Evolutionary conservation across 2,113 vertebrate species (phyloP).

Genomic region (Xiphorhynchus elegans): DNA sequence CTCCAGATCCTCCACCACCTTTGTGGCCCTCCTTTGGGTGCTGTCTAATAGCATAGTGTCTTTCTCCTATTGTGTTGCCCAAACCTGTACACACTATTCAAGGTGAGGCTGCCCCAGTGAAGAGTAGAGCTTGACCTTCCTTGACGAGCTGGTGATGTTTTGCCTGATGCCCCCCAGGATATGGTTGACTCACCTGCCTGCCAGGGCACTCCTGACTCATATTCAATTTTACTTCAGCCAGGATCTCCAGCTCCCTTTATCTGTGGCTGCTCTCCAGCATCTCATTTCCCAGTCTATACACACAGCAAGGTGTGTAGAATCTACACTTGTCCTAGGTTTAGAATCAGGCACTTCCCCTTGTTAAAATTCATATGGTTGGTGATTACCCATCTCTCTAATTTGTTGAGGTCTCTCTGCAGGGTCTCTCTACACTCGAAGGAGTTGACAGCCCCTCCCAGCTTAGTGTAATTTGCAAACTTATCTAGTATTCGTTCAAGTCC

Average conservation of each 20-base stretch:
- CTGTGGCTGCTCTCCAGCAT: accelerated
- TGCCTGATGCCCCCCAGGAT: accelerated
- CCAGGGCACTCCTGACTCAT: not conserved
- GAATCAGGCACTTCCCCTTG: not conserved
- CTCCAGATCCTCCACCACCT: not conserved
- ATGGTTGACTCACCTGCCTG: accelerated
- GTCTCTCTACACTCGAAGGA: not conserved
- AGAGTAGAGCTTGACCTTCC: not conserved
- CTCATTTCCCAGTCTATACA: not conserved
- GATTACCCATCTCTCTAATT: not conserved
- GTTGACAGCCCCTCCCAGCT: not conserved
- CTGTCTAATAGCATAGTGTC: not conserved
- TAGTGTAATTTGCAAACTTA: not conserved
- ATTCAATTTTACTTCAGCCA: accelerated
- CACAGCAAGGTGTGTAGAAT: not conserved
- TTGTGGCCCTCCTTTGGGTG: not conserved
- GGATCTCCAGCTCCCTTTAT: accelerated
- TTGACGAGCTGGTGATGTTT: accelerated
- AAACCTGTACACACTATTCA: accelerated
- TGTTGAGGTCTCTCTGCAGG: not conserved
- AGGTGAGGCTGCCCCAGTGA: accelerated
- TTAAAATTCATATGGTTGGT: accelerated
- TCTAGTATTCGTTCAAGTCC: not conserved
- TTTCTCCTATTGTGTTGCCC: not conserved
- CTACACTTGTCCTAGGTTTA: not conserved